phyloP scores from a whole-genome alignment of 2,113 vertebrate genomes.

The Pterocles orientalis region DNA sequence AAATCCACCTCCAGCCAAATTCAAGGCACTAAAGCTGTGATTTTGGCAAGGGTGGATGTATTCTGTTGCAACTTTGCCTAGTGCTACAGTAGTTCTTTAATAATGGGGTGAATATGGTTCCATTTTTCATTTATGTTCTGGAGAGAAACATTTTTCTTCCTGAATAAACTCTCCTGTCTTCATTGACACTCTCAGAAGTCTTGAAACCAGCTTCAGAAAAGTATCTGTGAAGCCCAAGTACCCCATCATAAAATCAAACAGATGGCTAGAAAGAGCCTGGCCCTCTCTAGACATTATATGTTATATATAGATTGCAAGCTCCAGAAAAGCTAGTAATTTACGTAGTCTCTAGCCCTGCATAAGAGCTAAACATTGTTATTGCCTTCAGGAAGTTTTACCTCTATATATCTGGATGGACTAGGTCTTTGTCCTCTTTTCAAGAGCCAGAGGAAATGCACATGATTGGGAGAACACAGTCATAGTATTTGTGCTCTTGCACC shows the following conservation, averaged over 20 bases:
- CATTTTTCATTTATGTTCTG: neutral
- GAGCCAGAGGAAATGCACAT: neutral
- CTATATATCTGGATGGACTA: neutral
- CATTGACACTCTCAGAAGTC: neutral
- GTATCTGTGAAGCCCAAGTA: neutral
- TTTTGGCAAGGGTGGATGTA: neutral
- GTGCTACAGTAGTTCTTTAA: neutral
- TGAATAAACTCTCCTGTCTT: neutral
- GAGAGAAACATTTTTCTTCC: neutral
- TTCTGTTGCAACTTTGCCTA: neutral
- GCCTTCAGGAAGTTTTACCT: neutral
- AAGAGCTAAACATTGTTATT: neutral
- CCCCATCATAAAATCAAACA: neutral
- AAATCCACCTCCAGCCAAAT: conserved; percentile 40
- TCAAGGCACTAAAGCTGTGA: neutral
- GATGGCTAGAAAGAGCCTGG: neutral
- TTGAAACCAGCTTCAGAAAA: neutral
- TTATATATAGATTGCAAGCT: neutral
- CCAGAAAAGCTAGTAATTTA: neutral
- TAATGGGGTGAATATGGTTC: neutral
- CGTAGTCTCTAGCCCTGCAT: neutral
- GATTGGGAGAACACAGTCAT: neutral
- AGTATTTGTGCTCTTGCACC: conserved; percentile 35
- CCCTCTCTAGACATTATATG: neutral
- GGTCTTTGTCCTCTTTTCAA: conserved; percentile 1